Evolutionary conservation across 2,113 vertebrate species (phyloP).

Genomic region (Deroptyus accipitrinus): DNA sequence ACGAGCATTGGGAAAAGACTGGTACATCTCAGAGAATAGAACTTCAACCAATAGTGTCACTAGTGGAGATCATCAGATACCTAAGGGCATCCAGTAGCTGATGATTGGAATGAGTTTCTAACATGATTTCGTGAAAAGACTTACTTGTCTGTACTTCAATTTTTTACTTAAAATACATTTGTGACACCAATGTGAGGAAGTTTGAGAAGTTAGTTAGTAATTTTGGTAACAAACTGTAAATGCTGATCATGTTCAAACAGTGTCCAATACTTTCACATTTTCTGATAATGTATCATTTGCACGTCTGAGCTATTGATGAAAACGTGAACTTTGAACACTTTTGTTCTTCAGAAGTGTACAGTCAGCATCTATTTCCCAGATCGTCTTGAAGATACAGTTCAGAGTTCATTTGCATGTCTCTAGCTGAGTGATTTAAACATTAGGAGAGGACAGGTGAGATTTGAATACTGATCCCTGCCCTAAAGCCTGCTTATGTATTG

Average conservation of each 20-base stretch:
- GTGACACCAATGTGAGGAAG: background rate
- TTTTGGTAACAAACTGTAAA: background rate
- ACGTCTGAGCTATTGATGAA: conserved; percentile 19
- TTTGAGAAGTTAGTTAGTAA: background rate
- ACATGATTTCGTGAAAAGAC: background rate
- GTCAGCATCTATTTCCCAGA: background rate
- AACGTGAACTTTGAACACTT: background rate
- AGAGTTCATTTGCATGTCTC: conserved; percentile 39
- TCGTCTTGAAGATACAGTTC: background rate
- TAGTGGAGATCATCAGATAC: background rate
- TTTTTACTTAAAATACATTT: too few relatives aligned
- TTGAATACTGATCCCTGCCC: background rate
- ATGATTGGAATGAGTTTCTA: background rate
- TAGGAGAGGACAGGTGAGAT: background rate
- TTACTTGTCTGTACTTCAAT: too few relatives aligned
- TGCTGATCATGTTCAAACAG: background rate
- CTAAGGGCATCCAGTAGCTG: background rate
- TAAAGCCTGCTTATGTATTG: background rate
- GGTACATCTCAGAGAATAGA: background rate
- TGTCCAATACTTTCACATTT: background rate
- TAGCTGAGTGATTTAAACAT: background rate
- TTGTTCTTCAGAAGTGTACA: background rate
- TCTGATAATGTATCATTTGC: background rate
- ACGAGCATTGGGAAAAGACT: background rate
- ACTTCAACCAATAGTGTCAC: accelerated